These are phyloP conservation scores for Puffinus mauretanicus DNA, from an alignment of 2,113 vertebrate genomes.

Conservation along the genomic window DNA sequence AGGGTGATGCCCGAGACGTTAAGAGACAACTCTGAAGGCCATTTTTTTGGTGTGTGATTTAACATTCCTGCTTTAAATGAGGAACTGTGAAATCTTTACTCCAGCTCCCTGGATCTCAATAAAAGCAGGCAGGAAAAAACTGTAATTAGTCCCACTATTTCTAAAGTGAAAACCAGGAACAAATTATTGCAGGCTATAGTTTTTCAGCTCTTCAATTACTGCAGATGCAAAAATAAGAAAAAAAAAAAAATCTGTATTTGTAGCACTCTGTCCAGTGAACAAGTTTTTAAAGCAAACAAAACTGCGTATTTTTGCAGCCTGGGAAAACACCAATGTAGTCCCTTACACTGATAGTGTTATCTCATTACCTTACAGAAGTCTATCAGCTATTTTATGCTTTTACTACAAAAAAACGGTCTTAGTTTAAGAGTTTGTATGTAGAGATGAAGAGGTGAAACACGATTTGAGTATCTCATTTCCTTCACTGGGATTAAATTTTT, in stretches of 20 bases:
- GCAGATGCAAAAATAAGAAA: not conserved
- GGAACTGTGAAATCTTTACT: not conserved
- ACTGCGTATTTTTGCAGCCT: not conserved
- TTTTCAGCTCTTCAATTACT: not conserved
- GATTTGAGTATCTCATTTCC: not conserved
- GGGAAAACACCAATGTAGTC: rapidly evolving
- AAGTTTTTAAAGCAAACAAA: not conserved
- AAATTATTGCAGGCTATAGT: not conserved
- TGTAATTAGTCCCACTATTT: not conserved
- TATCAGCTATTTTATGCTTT: not conserved
- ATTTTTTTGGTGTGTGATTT: not conserved
- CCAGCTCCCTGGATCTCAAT: not conserved
- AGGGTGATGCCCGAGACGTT: not conserved
- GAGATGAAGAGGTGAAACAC: not conserved
- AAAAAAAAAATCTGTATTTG: not conserved
- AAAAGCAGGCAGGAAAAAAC: not conserved
- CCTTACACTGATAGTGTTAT: not conserved
- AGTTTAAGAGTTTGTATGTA: not conserved
- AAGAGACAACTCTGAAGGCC: not conserved
- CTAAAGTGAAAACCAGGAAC: not conserved
- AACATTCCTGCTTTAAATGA: not conserved
- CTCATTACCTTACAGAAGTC: not conserved
- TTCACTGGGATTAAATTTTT: not conserved
- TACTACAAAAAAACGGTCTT: not conserved
- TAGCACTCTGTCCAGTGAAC: not conserved